Evolutionary conservation across 2,113 vertebrate species (phyloP), one percentile per base, ranked within the genome.

Genomic region (Gulo gulo): DNA sequence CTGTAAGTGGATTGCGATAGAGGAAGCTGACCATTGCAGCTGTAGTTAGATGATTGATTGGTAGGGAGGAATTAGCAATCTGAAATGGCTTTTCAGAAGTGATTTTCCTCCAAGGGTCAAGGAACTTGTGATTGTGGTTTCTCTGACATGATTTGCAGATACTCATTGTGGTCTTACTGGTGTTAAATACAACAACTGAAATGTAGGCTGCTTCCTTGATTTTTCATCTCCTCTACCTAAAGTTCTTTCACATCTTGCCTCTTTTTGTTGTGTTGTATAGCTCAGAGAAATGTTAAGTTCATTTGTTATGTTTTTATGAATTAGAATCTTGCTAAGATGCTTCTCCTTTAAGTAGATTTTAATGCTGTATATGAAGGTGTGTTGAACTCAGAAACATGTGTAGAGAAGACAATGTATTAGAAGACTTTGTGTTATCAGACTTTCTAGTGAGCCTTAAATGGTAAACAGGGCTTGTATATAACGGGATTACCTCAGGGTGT

Each of bases 71-170:
- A 93, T 91, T 90, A 67, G 67, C 67, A 95, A 24, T 94, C 95
- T 94, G 91, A 93, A 90, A 97, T 85, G 93, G 16, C 39, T 92
- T 55, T 88, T 92, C 69, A 82, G 47, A 82, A 59, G 76, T 90
- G 52, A 39, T 96, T 96, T 91, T 92, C 80, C 50, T 94, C 26
- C n/a, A 45, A 65, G 52, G 57, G 80, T 85, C 65, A 47, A 88
- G 82, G 63, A 88, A 71, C 50, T 45, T 59, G 1, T 18, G 26
- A 47, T 23, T 39, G 18, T n/a, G 45, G 29, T 67, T 73, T 94
- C 11, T 88, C 50, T 55, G 69, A 13, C 55, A 36, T 94, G 84
- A 93, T 96, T 78, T 97, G 59, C 23, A 39, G 61, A 69, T 78
- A 4, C 57, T 83, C 26, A 11, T 24, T n/a, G 7, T 39, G 88